These are phyloP conservation scores for Pristionchus fissidentatus DNA, from an alignment of 2,888 invertebrate genomes.

Conservation along the genomic window DNA sequence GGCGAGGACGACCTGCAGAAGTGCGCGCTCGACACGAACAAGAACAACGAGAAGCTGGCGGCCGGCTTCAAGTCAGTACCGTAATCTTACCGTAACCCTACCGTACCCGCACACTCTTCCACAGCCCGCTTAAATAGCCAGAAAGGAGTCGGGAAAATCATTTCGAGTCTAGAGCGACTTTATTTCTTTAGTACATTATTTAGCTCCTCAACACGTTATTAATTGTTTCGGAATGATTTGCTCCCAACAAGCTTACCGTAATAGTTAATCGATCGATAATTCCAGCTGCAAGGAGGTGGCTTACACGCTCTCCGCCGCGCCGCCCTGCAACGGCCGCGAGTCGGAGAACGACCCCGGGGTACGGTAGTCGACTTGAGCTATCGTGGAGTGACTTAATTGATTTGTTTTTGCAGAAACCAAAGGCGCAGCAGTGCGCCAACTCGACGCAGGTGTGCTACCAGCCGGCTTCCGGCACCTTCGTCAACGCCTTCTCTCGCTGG, in stretches of 20 bases:
- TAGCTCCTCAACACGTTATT: too few species aligned
- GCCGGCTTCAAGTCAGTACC: neutral
- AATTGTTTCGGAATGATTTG: too few species aligned
- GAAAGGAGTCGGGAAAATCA: too few species aligned
- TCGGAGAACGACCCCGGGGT: slow-evolving; percentile 22
- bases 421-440: neutral
- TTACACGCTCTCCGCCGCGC: neutral
- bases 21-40: slow-evolving; percentile 23
- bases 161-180: too few species aligned
- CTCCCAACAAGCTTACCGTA: too few species aligned
- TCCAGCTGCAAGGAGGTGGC: slow-evolving; percentile 20
- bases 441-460: slow-evolving; percentile 4
- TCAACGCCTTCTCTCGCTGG: slow-evolving; percentile 5
- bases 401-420: neutral
- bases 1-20: slow-evolving; percentile 7
- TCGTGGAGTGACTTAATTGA: neutral
- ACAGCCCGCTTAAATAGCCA: too few species aligned
- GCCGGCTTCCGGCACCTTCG: neutral
- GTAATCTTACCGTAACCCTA: neutral
- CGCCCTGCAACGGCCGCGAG: slow-evolving; percentile 30
- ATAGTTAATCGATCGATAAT: neutral
- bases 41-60: neutral
- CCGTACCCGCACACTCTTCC: too few species aligned
- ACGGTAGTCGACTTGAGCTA: neutral
- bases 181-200: neutral